Conservation (phyloP, 2,113 vertebrate genomes). For the Tonatia bakeri region DNA sequence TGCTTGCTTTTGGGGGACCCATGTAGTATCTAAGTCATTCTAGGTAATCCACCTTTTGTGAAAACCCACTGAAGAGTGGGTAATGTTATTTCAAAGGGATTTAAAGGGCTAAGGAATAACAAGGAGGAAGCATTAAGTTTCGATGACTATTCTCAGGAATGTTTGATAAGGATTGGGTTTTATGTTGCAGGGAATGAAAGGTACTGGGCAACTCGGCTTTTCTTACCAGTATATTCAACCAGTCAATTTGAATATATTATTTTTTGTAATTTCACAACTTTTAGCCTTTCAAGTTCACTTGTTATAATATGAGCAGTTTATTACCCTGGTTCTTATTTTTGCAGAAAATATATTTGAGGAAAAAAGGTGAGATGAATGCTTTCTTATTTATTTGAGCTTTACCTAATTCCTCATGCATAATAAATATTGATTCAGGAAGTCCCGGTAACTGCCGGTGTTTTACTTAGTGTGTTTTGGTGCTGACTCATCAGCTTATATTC, state of each 20-base stretch:
- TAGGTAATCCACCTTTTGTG: background rate
- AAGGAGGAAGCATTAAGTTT: background rate
- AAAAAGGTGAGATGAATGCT: background rate
- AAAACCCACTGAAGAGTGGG: background rate
- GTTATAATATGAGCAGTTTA: background rate
- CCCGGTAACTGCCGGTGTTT: background rate
- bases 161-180: background rate
- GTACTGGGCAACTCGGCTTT: background rate
- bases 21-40: background rate
- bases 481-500: background rate
- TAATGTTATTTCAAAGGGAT: background rate
- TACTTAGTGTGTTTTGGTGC: background rate
- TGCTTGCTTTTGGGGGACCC: constrained; percentile 23
- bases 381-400: background rate
- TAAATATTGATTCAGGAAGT: background rate
- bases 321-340: background rate
- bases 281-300: background rate
- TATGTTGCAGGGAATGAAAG: background rate
- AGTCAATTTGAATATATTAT: background rate
- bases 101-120: background rate
- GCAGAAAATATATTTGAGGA: background rate
- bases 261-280: background rate
- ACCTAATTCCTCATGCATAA: background rate
- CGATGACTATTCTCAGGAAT: background rate
- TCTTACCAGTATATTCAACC: background rate